Evolutionary conservation across 2,797 vertebrate species (phyloP), one percentile per base, ranked within the genome.

Genomic region (Salmo trutta): DNA sequence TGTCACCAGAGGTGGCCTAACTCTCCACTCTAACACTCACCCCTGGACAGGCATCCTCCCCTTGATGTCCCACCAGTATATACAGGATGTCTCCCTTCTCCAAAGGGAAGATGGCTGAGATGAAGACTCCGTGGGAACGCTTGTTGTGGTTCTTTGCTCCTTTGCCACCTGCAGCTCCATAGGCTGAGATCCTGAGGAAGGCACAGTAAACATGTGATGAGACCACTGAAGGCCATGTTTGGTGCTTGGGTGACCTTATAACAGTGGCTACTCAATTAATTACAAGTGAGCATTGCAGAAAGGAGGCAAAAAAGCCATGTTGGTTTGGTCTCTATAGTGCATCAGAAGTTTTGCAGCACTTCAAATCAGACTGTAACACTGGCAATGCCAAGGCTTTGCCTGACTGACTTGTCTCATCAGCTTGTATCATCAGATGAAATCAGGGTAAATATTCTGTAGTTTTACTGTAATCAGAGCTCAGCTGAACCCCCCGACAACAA

Each of bases 131-230:
- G 0, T 96, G 95, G 70, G 94, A 96, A 51, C 95, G 95, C 83
- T 96, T 96, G 87, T 95, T 95, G 93, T 96, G 96, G 90, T 96
- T 98, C 91, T 96, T 96, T 87, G 96, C 95, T 85, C 97, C 97
- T 88, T 96, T 97, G 15, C 97, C 96, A 51, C 96, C 97, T 0
- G 94, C 95, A 16, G 96, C 96, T 73, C 97, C 95, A 4, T 97
- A 98, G 2, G 96, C 97, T 19, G 96, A 96, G 89, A 98, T 96
- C 91, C 97, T 98, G 88, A 24, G 88, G 83, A 81, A 85, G 89
- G 93, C 84, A 93, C 90, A 82, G 91, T 93, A 79, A 16, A 15
- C 41, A 24, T 4, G 70, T 27, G 12, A 24, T 15, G 5, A 5
- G n/a, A 16, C 4, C 47, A 51, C 41, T 7, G 16, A n/a, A 53